A percentile compares a stretch with the other conserved stretches of the same genome.
Conservation (phyloP, 92 coral and sea anemone species). For the Micromussa lordhowensis region DNA sequence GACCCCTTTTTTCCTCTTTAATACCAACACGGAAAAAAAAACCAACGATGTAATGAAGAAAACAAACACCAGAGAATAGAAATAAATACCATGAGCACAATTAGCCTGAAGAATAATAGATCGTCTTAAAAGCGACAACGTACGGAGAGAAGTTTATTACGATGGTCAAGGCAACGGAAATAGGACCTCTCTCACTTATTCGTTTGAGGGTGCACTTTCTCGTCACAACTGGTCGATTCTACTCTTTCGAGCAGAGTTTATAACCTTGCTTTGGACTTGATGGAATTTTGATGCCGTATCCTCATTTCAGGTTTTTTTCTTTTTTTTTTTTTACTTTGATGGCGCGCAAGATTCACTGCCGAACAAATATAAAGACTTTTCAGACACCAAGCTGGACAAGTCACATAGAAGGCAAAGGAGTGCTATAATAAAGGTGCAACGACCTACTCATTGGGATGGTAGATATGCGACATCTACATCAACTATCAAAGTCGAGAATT, state of each 20-base stretch:
- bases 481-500: neutral
- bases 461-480: neutral
- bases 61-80: slow-evolving; percentile 5
- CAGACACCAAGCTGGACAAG: neutral
- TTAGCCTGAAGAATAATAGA: neutral
- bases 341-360: neutral
- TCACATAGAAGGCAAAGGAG: neutral
- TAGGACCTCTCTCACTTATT: neutral
- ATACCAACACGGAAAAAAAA: slow-evolving; percentile 43
- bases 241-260: neutral
- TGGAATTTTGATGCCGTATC: neutral
- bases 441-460: neutral
- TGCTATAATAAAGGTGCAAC: neutral
- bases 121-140: neutral
- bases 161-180: neutral
- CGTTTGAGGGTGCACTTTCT: neutral
- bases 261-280: neutral
- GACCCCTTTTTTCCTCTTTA: slow-evolving; percentile 14
- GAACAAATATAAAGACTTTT: neutral
- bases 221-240: neutral
- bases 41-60: slow-evolving; percentile 10
- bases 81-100: slow-evolving; percentile 4
- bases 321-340: neutral
- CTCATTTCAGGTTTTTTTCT: neutral
- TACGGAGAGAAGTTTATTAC: neutral